A percentile compares a stretch with the other conserved stretches of the same genome.
These are phyloP conservation scores for Leptura quadrifasciata DNA, from an alignment of 2,888 invertebrate species.

Conservation along the genomic window DNA sequence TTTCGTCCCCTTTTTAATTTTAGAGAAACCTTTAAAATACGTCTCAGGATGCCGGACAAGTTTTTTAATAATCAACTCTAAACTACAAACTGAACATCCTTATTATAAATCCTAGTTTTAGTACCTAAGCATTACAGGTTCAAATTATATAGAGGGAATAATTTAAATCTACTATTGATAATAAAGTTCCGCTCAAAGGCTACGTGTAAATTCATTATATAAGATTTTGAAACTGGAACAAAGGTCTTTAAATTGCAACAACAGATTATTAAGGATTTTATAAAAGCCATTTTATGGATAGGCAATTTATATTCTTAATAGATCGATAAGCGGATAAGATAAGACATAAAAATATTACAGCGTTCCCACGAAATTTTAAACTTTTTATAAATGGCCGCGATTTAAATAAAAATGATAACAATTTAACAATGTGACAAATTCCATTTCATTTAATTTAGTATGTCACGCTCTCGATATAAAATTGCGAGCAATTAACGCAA, in stretches of 20 bases:
- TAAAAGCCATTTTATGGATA: slow-evolving; percentile 11
- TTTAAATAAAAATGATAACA: neutral
- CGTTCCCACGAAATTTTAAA: neutral
- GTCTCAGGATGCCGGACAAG: slow-evolving; percentile 17
- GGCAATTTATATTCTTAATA: slow-evolving; percentile 8
- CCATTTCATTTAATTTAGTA: neutral
- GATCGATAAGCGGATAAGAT: slow-evolving; percentile 14
- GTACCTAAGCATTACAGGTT: slow-evolving; percentile 40
- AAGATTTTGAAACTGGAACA: slow-evolving; percentile 9
- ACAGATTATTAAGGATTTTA: slow-evolving; percentile 6
- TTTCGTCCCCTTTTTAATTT: neutral
- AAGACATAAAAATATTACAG: neutral
- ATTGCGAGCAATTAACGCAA: neutral
- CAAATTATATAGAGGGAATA: slow-evolving; percentile 43
- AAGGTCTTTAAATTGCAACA: neutral
- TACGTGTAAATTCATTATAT: slow-evolving; percentile 4
- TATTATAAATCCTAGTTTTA: slow-evolving; percentile 33
- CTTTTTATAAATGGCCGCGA: neutral
- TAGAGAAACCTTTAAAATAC: slow-evolving; percentile 19
- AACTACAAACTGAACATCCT: slow-evolving; percentile 33
- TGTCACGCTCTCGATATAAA: neutral
- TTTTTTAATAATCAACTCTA: slow-evolving; percentile 9
- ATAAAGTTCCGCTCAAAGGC: neutral
- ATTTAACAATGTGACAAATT: neutral
- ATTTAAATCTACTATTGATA: slow-evolving; percentile 39